Evolutionary conservation across 1,140 invertebrate genomes (phyloP).

Genomic region (Drosophila paulistorum): DNA sequence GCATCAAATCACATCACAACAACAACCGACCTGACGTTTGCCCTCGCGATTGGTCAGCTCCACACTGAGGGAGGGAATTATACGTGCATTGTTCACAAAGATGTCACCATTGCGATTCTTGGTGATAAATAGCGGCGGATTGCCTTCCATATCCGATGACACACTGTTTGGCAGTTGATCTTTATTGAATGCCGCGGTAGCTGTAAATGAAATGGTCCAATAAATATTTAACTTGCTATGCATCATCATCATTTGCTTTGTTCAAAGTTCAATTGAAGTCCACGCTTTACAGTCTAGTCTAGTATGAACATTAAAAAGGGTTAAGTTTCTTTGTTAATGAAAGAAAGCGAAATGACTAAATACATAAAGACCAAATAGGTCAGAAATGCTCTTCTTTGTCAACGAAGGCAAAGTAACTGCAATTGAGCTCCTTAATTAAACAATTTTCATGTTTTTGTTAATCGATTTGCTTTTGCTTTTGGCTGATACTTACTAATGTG

Average conservation of each 20-base stretch:
- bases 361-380: too few relatives aligned
- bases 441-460: conserved; percentile 21
- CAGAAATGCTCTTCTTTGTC: too few relatives aligned
- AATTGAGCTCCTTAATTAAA: too few relatives aligned
- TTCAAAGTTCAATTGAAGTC: not conserved
- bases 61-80: conserved; percentile 88
- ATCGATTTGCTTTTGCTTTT: conserved; percentile 1
- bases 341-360: too few relatives aligned
- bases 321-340: too few relatives aligned
- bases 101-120: conserved; percentile 87
- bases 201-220: conserved; percentile 82
- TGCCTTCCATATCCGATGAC: conserved; percentile 90
- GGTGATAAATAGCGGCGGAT: conserved; percentile 92
- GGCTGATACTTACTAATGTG: conserved; percentile 89
- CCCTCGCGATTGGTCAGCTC: conserved; percentile 85
- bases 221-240: conserved; percentile 6
- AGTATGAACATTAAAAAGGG: too few relatives aligned
- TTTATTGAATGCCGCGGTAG: conserved; percentile 87
- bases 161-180: conserved; percentile 87
- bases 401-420: too few relatives aligned
- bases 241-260: not conserved
- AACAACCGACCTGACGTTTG: conserved; percentile 87
- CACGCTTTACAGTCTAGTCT: not conserved
- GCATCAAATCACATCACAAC: too few relatives aligned
- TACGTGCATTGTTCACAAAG: conserved; percentile 92